Conservation (phyloP, 2,113 vertebrate species). For the Pomatostomus ruficeps region DNA sequence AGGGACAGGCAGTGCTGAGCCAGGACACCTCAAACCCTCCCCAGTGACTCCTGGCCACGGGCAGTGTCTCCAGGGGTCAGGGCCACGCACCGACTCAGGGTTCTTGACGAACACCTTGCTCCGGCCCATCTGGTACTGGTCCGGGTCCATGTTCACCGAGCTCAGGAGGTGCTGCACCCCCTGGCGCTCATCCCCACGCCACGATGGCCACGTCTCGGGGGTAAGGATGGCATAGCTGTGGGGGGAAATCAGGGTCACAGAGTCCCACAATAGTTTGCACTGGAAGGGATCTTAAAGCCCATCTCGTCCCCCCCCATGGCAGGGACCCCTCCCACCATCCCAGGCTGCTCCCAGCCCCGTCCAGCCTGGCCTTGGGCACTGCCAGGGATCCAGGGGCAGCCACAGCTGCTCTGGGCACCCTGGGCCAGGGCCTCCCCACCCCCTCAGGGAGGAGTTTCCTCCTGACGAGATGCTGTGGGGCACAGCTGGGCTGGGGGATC, state of each 20-base stretch:
- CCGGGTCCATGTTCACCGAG: conserved; percentile 92
- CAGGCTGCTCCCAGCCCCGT: not conserved
- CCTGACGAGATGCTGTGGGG: not conserved
- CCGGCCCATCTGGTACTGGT: conserved; percentile 95
- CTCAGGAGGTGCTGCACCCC: conserved; percentile 89
- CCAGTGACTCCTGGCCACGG: fast-evolving
- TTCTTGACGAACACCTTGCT: conserved; percentile 94
- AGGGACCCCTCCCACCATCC: not conserved
- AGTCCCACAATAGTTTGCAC: not conserved
- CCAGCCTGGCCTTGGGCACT: not conserved
- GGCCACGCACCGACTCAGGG: conserved; percentile 86
- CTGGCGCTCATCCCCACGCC: conserved; percentile 85
- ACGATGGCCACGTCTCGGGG: conserved; percentile 85
- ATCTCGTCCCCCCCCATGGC: fast-evolving
- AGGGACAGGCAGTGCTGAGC: not conserved
- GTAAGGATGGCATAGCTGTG: conserved; percentile 92
- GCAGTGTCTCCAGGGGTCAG: fast-evolving
- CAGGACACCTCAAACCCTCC: not conserved
- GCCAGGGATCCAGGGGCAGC: not conserved
- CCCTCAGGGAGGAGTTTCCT: not conserved
- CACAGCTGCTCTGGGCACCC: not conserved
- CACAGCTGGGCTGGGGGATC: fast-evolving
- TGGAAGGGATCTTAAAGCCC: not conserved
- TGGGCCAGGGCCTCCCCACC: not conserved
- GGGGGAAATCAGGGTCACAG: not conserved